Evolutionary conservation across 2,797 vertebrate species (phyloP), one percentile per base, ranked within the genome.

Genomic region (Aplochiton taeniatus): DNA sequence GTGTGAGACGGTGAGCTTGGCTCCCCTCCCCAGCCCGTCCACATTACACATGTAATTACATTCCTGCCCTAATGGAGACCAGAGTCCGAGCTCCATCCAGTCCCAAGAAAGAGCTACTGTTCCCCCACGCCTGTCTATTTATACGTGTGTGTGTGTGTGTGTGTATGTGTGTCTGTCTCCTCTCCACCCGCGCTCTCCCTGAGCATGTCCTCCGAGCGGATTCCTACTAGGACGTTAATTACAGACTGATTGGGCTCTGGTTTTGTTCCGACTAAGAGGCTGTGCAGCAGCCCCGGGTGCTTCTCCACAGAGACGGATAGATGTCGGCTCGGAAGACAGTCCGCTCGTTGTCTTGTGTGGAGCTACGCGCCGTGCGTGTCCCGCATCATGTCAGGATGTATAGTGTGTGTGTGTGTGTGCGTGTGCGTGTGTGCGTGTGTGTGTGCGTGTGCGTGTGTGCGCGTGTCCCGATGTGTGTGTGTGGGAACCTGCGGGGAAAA

Each of bases 191-290:
- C 79, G 76, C 78, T 89, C 84, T 82, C 83, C 83, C 77, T 83
- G 85, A 68, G 83, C 81, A 72, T 79, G 83, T 85, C 83, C 83
- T 86, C 76, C 68, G 18, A 63, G 73, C 74, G 78, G 80, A 80
- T 79, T 84, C 71, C 74, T 86, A 82, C 82, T 84, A 83, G 79
- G 79, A 85, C 84, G 83, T 75, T 88, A 84, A 90, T 84, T 87
- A 88, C 85, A 85, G 84, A 89, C 87, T 85, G 83, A 87, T 84
- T 77, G 82, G 65, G 73, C 78, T 83, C 65, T 59, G 73, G 78
- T 83, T 79, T 75, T 70, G 72, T 65, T 65, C 66, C 76, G 69
- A 80, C 31, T 81, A 78, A 76, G 10, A 42, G 14, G 70, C 77
- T 76, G 69, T 17, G 60, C 58, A 62, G 1, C 46, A 65, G 79